These are phyloP conservation scores for Drosophila algonquin DNA, from an alignment of 2,888 invertebrate genomes.

Conservation along the genomic window DNA sequence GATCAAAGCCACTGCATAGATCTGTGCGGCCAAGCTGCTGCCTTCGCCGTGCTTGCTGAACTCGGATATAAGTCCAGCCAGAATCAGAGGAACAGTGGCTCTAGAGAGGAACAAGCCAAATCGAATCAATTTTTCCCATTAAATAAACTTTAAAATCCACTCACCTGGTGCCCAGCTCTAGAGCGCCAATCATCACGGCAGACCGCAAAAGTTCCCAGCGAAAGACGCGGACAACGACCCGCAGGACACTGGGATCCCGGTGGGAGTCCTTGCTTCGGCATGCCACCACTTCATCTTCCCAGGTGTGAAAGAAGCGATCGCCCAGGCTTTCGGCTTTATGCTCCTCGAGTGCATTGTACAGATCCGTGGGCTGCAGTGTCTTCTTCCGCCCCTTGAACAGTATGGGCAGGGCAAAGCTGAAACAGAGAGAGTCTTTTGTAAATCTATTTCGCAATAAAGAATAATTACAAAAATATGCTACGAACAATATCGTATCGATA, in stretches of 20 bases:
- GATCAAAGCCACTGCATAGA: conserved; percentile 90
- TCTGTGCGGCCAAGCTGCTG: conserved; percentile 86
- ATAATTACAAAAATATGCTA: conserved; percentile 64
- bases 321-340: conserved; percentile 88
- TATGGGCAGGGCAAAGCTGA: conserved; percentile 90
- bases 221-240: conserved; percentile 85
- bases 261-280: conserved; percentile 68
- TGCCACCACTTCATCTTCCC: conserved; percentile 85
- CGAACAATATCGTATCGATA: conserved; percentile 36
- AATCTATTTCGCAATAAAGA: conserved; percentile 28
- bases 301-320: conserved; percentile 85
- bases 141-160: conserved; percentile 10
- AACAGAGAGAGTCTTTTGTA: conserved; percentile 61
- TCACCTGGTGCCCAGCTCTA: conserved; percentile 86
- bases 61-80: conserved; percentile 87
- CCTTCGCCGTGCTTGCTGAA: conserved; percentile 81
- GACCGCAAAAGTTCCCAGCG: conserved; percentile 86
- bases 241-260: conserved; percentile 83
- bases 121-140: not conserved
- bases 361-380: conserved; percentile 89
- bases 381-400: conserved; percentile 90
- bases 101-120: conserved; percentile 82
- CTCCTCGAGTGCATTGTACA: conserved; percentile 88
- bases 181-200: conserved; percentile 85
- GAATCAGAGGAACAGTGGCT: conserved; percentile 87